Evolutionary conservation across 2,113 vertebrate species (phyloP), one percentile per base, ranked within the genome.

Genomic region (Aix galericulata): DNA sequence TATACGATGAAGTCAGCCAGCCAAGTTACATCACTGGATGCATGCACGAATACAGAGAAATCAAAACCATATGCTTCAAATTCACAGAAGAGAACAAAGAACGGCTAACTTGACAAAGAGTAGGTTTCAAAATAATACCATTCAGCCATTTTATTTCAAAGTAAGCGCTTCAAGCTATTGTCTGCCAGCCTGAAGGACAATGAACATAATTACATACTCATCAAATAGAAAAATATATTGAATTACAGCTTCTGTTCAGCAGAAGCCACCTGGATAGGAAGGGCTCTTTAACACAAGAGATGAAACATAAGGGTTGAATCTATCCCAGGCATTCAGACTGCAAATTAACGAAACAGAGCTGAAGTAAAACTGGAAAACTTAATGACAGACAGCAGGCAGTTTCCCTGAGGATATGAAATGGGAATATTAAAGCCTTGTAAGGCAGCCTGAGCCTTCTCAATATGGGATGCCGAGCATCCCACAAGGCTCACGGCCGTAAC

Each of bases 201-300:
- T 8, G 59, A 73, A 21, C 46, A 18, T 2, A 6, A 34, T 22
- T 29, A 69, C 2, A 6, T 1, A 17, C 8, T 23, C n/a, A 9
- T 7, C 38, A 15, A 4, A 36, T 0, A 38, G 32, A 17, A 62
- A 55, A 68, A 11, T 0, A 3, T 2, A 23, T 20, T 17, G 50
- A 63, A 34, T 27, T 17, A 46, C 48, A 27, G 40, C 31, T 58
- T 22, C 22, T 25, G 29, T 4, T 27, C 58, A 5, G 13, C 16
- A 23, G 29, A 17, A 16, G 11, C 13, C 31, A 58, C 8, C 18
- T 2, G 12, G 32, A 15, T 1, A 6, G 27, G 17, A 23, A 34
- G 4, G 8, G 4, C 20, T 62, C 46, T 58, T 52, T 10, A 11
- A 9, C 0, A 15, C 13, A 2, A 0, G 0, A 50, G 23, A 20